Conservation (phyloP, 1,140 invertebrate genomes). For the Tetranychus cinnabarinus region DNA sequence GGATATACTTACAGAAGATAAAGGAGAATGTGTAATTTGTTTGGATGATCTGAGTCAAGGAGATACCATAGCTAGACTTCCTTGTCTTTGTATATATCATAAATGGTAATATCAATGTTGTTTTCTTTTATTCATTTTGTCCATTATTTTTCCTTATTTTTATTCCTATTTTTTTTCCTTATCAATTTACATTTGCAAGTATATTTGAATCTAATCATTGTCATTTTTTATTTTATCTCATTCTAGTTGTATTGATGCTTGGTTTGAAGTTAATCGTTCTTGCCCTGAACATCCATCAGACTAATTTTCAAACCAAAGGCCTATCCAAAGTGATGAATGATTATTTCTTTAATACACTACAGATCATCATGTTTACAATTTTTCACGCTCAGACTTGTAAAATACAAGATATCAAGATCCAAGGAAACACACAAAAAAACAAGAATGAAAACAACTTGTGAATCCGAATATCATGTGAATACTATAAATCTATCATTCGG, state of each 20-base stretch:
- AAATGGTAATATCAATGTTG: conserved; percentile 29
- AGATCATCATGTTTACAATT: too few relatives aligned
- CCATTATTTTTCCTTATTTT: background rate
- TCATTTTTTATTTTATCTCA: conserved; percentile 27
- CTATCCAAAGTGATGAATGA: too few relatives aligned
- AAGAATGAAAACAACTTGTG: too few relatives aligned
- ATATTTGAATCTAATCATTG: too few relatives aligned
- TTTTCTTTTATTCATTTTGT: conserved; percentile 10
- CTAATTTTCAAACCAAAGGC: conserved; percentile 21
- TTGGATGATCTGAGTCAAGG: conserved; percentile 83
- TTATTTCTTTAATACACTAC: too few relatives aligned
- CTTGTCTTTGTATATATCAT: conserved; percentile 98
- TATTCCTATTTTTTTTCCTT: background rate
- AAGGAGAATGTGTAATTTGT: conserved; percentile 91
- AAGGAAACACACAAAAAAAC: too few relatives aligned
- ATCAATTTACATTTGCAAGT: conserved; percentile 4
- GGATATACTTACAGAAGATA: conserved; percentile 81
- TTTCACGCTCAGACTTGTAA: too few relatives aligned
- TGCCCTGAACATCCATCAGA: conserved; percentile 88
- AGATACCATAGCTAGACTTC: conserved; percentile 85
- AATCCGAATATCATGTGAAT: too few relatives aligned
- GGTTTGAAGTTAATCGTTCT: conserved; percentile 90
- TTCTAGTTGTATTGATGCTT: conserved; percentile 59
- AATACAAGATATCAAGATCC: too few relatives aligned
- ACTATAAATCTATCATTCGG: too few relatives aligned